phyloP scores from a whole-genome alignment of 2,113 vertebrate species.

The Brachirus orientalis region DNA sequence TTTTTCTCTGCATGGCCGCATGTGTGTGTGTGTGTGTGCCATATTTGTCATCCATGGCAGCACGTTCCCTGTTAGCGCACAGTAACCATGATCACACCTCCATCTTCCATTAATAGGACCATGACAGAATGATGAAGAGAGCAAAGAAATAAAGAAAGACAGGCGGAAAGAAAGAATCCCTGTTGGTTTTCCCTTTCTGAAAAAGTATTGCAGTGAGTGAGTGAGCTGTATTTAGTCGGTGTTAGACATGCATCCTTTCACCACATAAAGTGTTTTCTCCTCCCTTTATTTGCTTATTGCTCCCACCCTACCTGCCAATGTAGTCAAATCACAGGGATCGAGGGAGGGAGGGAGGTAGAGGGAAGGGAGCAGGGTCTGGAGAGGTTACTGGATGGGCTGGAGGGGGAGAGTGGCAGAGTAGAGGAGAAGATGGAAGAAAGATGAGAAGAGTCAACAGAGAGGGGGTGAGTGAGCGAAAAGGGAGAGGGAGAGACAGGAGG shows the following conservation, averaged over 20 bases:
- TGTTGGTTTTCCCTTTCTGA: conserved; percentile 12
- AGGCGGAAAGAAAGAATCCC: conserved; percentile 31
- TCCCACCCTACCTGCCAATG: conserved; percentile 60
- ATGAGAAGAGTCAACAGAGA: conserved; percentile 75
- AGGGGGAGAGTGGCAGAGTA: conserved; percentile 10
- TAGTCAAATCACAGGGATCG: conserved; percentile 59
- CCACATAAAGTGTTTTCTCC: conserved; percentile 57
- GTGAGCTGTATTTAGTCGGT: conserved; percentile 53
- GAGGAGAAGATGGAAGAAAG: conserved; percentile 65
- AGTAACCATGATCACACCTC: conserved; percentile 75
- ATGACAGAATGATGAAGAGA: conserved; percentile 53
- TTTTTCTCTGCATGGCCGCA: conserved; percentile 66
- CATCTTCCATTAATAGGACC: conserved; percentile 77
- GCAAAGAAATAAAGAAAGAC: conserved; percentile 50
- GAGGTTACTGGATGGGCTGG: conserved; percentile 6
- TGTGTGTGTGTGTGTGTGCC: conserved; percentile 37
- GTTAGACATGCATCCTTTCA: conserved; percentile 61
- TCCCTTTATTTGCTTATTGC: conserved; percentile 61
- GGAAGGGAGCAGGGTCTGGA: conserved; percentile 25
- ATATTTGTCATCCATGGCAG: conserved; percentile 79
- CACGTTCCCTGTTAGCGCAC: conserved; percentile 76
- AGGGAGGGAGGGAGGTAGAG: conserved; percentile 25
- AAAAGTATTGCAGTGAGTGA: conserved; percentile 34
- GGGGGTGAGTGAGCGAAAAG: conserved; percentile 57
- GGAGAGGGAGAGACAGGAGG: conserved; percentile 64